These are phyloP conservation scores for pig (Sus scrofa) DNA, from an alignment of 2,113 vertebrate species.

Conservation along the genomic window T2T-Sscrofa CM000824.6:171418501-171419000, in stretches of 20 bases:
- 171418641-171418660: background rate
- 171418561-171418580: background rate
- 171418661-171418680: background rate
- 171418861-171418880: background rate
- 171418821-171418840: background rate
- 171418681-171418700: slow-evolving; percentile 1
- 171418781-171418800: background rate
- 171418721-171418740: background rate
- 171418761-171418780: background rate
- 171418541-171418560: background rate
- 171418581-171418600: slow-evolving; percentile 8
- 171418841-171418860: background rate
- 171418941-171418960: background rate
- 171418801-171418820: background rate
- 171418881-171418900: background rate
- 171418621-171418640: background rate
- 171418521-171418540: background rate
- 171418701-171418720: slow-evolving; percentile 21
- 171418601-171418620: background rate
- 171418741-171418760: background rate
- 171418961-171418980: slow-evolving; percentile 34
- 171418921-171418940: background rate
- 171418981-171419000: background rate
- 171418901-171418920: background rate
- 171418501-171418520: background rate